A percentile compares a stretch with the other conserved stretches of the same genome.
Conservation (phyloP, 2,113 vertebrate species). For the Vulpes ferrilata region DNA sequence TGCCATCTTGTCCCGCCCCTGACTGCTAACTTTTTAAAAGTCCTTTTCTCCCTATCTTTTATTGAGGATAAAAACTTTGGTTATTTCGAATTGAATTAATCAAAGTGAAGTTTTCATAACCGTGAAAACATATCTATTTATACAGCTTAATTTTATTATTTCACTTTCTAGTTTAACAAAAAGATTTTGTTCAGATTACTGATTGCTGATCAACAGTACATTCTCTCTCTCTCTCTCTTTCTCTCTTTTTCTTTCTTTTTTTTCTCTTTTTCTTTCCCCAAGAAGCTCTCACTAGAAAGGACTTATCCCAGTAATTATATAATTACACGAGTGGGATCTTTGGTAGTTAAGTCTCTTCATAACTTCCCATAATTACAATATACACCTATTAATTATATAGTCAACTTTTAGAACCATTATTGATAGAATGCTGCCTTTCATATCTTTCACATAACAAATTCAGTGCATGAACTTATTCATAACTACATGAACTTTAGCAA, state of each 20-base stretch:
- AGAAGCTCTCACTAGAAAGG: slow-evolving; percentile 60
- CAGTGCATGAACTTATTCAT: background rate
- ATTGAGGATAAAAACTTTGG: background rate
- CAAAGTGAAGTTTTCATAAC: background rate
- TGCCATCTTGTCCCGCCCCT: too few species aligned
- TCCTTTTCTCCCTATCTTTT: background rate
- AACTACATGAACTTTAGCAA: background rate
- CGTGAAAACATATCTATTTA: background rate
- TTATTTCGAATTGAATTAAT: slow-evolving; percentile 50
- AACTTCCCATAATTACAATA: slow-evolving; percentile 58
- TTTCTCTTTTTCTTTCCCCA: background rate
- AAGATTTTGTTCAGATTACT: slow-evolving; percentile 24
- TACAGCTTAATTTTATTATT: slow-evolving; percentile 23
- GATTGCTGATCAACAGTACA: background rate
- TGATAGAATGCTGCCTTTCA: slow-evolving; percentile 46
- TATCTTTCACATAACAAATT: slow-evolving; percentile 46
- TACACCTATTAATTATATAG: slow-evolving; percentile 54
- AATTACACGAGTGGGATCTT: slow-evolving; percentile 58
- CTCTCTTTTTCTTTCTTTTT: background rate
- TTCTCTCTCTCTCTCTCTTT: background rate
- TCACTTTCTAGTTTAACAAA: slow-evolving; percentile 31
- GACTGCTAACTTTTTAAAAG: background rate
- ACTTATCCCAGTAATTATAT: slow-evolving; percentile 50
- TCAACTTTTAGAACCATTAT: slow-evolving; percentile 56
- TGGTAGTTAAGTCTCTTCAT: slow-evolving; percentile 45